Base-by-base conservation (phyloP, 1,140 invertebrate species). In the Pseudomyrmex flavicornis region DNA sequence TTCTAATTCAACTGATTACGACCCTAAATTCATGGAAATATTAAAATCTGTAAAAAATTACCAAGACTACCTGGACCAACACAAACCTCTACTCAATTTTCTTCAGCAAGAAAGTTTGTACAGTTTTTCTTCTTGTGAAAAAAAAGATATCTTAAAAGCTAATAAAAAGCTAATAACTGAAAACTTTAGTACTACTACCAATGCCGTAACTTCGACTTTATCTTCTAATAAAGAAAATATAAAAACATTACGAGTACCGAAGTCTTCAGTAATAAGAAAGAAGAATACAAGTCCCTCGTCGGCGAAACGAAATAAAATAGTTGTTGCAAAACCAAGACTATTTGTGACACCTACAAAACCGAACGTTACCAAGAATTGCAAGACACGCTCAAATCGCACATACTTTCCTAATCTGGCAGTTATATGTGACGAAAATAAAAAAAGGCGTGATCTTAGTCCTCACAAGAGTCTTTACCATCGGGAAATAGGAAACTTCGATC, bases 31-130 rank as follows among this genome's bases (percentile, higher is more conserved):
- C 46, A 44, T 91, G 9, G 77, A 88, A 59, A 91, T 90, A 7
- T 44, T 92, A 2, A 85, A 77, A 10, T 82, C 87, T n/a, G 86
- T 89, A 8, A 76, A 88, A 48, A 79, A 88, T 1, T 92, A 92
- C 62, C 73, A 88, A 8, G 83, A 88, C 12, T 92, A 85, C 73
- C 62, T 91, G 7, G 46, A 83, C 56, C 48, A 76, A 22, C 62
- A 79, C 12, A 88, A 90, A 75, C 66, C 91, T 10, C 9, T 90
- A 8, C 35, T 90, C 9, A 84, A 84, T 63, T 74, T 87, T 12
- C 4, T 90, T 8, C 17, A 85, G 50, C 68, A 48, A 15, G 26
- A 62, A 12, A 13, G 5, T 35, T 72, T 12, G 12, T 35, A 12
- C n/a, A 63, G 35, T 15, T 61, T 87, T 62, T 4, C 17, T 17